Evolutionary conservation across 2,888 invertebrate genomes (phyloP), one percentile per base, ranked within the genome.

Genomic region (Synergus laeviventris): DNA sequence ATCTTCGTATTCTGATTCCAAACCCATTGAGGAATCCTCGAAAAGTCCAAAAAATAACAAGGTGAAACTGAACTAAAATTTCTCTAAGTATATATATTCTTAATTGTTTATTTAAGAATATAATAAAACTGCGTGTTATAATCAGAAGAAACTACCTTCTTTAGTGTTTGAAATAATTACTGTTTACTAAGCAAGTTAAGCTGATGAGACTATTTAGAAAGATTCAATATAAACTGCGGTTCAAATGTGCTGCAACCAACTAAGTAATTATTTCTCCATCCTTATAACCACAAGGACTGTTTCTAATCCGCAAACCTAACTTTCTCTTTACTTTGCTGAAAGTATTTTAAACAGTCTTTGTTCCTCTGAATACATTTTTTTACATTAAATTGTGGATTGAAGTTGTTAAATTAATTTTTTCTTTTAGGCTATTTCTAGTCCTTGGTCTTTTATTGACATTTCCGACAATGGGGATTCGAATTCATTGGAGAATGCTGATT

Each of bases 391-490:
- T 31, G 31, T 31, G 31, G 31, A 31, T 31, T 31, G 31, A 31
- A 31, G 7, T 49, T 49, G n/a, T 49, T 0, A 49, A 49, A n/a
- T 64, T 18, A 36, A 38, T n/a, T 64, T 18, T 18, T 24, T 14
- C 36, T 61, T 74, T 11, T 66, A 78, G 79, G 70, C 80, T 3
- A 73, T 70, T 5, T 80, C 86, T 0, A 89, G 84, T 74, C 87
- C 87, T 1, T 91, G 91, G 91, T 85, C 85, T 0, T 82, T 88
- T 42, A 81, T 86, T 3, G 90, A 89, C 38, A 82, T 91, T 8
- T 84, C 88, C 1, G 86, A 86, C 74, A 88, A 89, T 45, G 90
- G 89, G 0, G 84, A 84, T 56, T 88, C 90, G 2, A 91, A 91
- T 76, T 89, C 88, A 0, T 76, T 91, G 49, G 91, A 91, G 18